These are phyloP conservation scores for Caenorhabditis imperialis DNA, from an alignment of 2,888 invertebrate species.

Conservation along the genomic window DNA sequence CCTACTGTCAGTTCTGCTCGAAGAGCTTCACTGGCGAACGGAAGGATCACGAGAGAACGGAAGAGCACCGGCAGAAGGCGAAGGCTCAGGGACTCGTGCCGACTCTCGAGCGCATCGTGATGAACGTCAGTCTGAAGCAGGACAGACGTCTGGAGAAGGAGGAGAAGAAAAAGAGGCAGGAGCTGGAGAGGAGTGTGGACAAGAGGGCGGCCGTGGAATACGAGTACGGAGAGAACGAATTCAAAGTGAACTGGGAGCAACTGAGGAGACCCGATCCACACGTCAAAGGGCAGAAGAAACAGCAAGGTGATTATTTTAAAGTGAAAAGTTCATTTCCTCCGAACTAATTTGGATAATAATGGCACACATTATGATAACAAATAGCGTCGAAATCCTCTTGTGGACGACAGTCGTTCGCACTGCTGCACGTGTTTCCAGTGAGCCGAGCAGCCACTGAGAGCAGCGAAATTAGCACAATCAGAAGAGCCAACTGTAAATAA, in stretches of 20 bases:
- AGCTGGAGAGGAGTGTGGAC: background rate
- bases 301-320: too few species aligned
- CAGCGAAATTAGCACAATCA: background rate
- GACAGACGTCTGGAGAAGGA: background rate
- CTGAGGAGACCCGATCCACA: too few species aligned
- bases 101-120: slow-evolving; percentile 20
- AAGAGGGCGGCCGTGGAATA: slow-evolving; percentile 19
- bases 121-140: slow-evolving; percentile 16
- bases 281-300: too few species aligned
- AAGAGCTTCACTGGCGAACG: slow-evolving; percentile 1
- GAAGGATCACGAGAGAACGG: slow-evolving; percentile 45
- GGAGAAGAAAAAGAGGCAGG: background rate
- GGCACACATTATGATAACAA: slow-evolving; percentile 28
- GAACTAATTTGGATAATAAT: slow-evolving; percentile 29
- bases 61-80: slow-evolving; percentile 29
- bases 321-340: background rate
- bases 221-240: slow-evolving; percentile 41
- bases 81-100: slow-evolving; percentile 8
- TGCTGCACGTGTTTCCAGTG: slow-evolving; percentile 11
- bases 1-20: slow-evolving; percentile 29
- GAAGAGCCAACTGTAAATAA: slow-evolving; percentile 4
- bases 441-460: slow-evolving; percentile 1
- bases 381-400: slow-evolving; percentile 33
- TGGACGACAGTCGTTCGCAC: slow-evolving; percentile 8
- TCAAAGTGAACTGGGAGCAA: slow-evolving; percentile 9